These are phyloP conservation scores for Dolomedes plantarius DNA, from an alignment of 2,888 invertebrate species.

Conservation along the genomic window DNA sequence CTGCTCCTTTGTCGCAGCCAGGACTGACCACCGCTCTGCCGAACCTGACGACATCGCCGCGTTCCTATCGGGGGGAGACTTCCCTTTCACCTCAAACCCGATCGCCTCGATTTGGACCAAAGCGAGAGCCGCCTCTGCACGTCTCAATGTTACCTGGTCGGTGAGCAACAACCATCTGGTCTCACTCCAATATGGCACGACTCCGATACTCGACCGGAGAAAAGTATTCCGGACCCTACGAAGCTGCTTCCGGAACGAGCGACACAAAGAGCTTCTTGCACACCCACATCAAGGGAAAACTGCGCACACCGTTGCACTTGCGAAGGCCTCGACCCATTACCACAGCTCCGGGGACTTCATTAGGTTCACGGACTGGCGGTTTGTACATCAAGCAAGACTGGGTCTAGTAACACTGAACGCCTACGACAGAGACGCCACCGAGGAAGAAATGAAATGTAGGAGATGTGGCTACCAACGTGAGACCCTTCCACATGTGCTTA, in stretches of 20 bases:
- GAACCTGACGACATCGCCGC: not conserved
- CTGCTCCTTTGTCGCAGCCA: no score
- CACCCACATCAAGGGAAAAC: not conserved
- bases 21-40: not conserved
- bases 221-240: not conserved
- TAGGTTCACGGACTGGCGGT: not conserved
- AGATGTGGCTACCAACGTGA: no score
- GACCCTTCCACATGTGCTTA: no score
- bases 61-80: not conserved
- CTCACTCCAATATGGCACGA: not conserved
- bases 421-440: not conserved
- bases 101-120: not conserved
- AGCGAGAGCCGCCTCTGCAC: not conserved
- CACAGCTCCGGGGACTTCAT: not conserved
- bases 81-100: not conserved
- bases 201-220: not conserved
- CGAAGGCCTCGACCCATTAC: not conserved
- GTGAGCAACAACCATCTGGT: not conserved
- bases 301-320: not conserved
- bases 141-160: not conserved
- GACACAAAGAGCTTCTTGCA: accelerated
- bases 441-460: no score
- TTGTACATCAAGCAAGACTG: not conserved
- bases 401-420: not conserved
- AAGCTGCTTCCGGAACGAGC: not conserved